These are phyloP conservation scores for Neolamprologus devosi DNA, from an alignment of 2,113 vertebrate genomes.

Conservation along the genomic window DNA sequence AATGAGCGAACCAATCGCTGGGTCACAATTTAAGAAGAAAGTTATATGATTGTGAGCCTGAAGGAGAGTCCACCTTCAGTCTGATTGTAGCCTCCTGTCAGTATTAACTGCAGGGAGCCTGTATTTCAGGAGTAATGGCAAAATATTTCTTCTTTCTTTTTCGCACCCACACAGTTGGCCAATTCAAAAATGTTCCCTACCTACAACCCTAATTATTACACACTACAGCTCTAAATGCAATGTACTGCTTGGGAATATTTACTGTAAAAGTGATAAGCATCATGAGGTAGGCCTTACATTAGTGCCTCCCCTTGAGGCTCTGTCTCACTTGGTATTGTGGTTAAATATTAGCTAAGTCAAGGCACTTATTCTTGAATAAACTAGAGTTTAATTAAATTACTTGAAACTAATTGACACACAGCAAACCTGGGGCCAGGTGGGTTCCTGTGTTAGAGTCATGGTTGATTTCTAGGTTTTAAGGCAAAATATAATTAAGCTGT, in stretches of 20 bases:
- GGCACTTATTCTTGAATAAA: neutral
- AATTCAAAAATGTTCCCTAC: neutral
- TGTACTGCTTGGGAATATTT: neutral
- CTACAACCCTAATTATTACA: neutral
- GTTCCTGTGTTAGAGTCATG: neutral
- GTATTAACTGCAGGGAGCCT: neutral
- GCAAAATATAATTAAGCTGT: neutral
- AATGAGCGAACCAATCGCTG: accelerated
- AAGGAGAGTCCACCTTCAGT: neutral
- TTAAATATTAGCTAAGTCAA: neutral
- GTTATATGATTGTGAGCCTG: neutral
- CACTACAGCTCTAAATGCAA: neutral
- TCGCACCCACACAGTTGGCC: accelerated
- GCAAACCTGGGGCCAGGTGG: neutral
- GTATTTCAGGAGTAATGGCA: neutral
- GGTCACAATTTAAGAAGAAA: neutral
- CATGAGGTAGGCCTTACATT: neutral
- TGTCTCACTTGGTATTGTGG: neutral
- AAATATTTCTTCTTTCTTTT: neutral
- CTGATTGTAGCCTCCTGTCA: neutral
- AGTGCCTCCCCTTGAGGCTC: neutral
- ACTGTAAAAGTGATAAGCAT: neutral
- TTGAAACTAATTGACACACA: neutral
- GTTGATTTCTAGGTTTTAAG: neutral
- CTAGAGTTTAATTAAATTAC: conserved; percentile 5